These are phyloP conservation scores for Podarcis siculus DNA, from an alignment of 2,797 vertebrate species.

Conservation along the genomic window DNA sequence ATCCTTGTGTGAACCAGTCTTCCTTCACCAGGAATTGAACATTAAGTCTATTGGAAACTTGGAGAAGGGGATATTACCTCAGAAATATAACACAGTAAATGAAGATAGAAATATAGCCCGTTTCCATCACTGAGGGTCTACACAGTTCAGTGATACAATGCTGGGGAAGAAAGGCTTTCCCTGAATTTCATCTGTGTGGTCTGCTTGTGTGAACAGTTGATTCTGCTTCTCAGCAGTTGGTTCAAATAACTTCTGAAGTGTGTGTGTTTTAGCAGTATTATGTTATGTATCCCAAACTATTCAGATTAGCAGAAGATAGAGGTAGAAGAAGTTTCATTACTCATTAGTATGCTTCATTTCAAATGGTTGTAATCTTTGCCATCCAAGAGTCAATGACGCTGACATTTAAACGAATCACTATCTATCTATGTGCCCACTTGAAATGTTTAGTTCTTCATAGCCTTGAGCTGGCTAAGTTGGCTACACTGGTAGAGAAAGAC, in stretches of 20 bases:
- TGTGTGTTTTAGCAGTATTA: neutral
- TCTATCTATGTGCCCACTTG: neutral
- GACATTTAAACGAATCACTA: neutral
- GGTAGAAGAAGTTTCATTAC: neutral
- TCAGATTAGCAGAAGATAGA: neutral
- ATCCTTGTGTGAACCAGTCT: too few species aligned
- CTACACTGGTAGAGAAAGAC: slow-evolving; percentile 26
- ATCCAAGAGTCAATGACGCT: neutral
- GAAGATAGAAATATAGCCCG: neutral
- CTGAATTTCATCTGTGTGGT: too few species aligned
- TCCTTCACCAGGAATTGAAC: too few species aligned
- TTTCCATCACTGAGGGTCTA: too few species aligned
- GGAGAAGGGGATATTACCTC: neutral
- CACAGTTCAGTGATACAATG: too few species aligned
- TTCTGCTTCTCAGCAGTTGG: too few species aligned
- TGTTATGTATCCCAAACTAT: neutral
- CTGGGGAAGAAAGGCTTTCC: neutral
- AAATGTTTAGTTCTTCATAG: slow-evolving; percentile 16
- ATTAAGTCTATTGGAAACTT: too few species aligned
- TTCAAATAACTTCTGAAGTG: neutral
- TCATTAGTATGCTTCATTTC: neutral
- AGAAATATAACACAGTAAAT: neutral
- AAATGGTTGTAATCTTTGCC: neutral
- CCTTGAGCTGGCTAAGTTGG: neutral
- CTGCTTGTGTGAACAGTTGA: too few species aligned